These are phyloP conservation scores for Cydia pomonella DNA, from an alignment of 1,140 invertebrate species.

Conservation along the genomic window DNA sequence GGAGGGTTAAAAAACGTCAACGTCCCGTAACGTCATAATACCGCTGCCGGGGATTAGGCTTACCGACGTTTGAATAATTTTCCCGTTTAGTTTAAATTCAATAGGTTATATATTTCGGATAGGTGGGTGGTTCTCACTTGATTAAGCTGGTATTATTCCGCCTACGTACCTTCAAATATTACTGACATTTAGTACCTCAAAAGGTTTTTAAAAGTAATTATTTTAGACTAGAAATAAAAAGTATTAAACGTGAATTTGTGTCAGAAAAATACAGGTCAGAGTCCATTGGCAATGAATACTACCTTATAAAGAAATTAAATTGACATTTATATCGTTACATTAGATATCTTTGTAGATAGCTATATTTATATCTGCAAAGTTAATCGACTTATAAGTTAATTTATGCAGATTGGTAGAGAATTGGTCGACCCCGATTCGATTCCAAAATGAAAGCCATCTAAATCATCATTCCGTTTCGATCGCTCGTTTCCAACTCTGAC, in stretches of 20 bases:
- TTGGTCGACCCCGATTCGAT: background rate
- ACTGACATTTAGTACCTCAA: background rate
- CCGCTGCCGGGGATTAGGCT: slow-evolving; percentile 49
- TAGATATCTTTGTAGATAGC: too few species aligned
- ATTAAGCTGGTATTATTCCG: background rate
- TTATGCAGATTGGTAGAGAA: background rate
- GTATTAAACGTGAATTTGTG: too few species aligned
- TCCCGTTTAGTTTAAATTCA: slow-evolving; percentile 46
- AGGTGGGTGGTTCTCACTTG: slow-evolving; percentile 12
- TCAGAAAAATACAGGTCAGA: too few species aligned
- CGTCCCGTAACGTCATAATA: slow-evolving; percentile 55
- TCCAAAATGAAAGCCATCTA: background rate
- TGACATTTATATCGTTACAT: too few species aligned
- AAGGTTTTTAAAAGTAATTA: background rate
- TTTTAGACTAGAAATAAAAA: background rate
- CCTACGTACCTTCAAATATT: background rate
- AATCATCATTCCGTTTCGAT: slow-evolving; percentile 6
- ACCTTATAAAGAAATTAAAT: too few species aligned
- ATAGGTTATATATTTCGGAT: slow-evolving; percentile 4
- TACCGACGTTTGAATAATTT: slow-evolving; percentile 62
- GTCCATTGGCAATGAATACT: too few species aligned
- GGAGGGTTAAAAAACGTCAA: slow-evolving; percentile 58
- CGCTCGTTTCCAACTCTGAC: background rate
- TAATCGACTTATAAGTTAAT: background rate
- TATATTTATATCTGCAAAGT: background rate